These are phyloP conservation scores for Megamerina dolium DNA, from an alignment of 2,888 invertebrate species.

Conservation along the genomic window DNA sequence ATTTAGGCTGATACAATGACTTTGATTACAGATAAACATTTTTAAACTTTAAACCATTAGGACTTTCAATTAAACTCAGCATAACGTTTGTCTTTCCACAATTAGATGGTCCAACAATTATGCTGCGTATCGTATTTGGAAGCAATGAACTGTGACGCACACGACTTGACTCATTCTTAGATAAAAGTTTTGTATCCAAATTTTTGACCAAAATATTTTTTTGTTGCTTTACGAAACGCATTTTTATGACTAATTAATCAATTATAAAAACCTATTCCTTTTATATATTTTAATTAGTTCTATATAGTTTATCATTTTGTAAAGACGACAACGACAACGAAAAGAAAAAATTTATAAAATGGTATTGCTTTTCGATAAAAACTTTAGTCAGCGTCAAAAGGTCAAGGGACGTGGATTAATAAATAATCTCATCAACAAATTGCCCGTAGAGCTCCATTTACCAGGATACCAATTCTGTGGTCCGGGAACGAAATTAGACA, in stretches of 20 bases:
- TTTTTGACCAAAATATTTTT: conserved; percentile 2
- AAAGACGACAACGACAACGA: background rate
- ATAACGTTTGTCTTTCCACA: conserved; percentile 43
- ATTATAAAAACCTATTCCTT: background rate
- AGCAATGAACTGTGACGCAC: conserved; percentile 28
- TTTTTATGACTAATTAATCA: conserved; percentile 6
- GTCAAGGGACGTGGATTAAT: conserved; percentile 6
- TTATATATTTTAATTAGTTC: conserved; percentile 1
- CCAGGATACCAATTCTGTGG: conserved; percentile 18
- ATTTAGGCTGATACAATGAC: conserved; percentile 29
- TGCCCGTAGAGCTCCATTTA: conserved; percentile 9
- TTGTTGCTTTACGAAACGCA: conserved; percentile 13
- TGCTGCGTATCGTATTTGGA: conserved; percentile 24
- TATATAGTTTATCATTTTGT: background rate
- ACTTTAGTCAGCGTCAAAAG: conserved; percentile 1
- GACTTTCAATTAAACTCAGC: conserved; percentile 30
- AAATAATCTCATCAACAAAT: conserved; percentile 4
- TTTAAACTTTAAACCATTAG: conserved; percentile 38
- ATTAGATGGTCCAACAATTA: conserved; percentile 38
- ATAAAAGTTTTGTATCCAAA: background rate
- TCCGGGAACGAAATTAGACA: conserved; percentile 25
- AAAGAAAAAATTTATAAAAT: background rate
- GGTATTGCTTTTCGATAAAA: background rate
- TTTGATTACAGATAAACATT: conserved; percentile 41
- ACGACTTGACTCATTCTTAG: background rate